Evolutionary conservation across 2,797 vertebrate species (phyloP), one percentile per base, ranked within the genome.

Genomic region (Oryzias dopingdopingensis): DNA sequence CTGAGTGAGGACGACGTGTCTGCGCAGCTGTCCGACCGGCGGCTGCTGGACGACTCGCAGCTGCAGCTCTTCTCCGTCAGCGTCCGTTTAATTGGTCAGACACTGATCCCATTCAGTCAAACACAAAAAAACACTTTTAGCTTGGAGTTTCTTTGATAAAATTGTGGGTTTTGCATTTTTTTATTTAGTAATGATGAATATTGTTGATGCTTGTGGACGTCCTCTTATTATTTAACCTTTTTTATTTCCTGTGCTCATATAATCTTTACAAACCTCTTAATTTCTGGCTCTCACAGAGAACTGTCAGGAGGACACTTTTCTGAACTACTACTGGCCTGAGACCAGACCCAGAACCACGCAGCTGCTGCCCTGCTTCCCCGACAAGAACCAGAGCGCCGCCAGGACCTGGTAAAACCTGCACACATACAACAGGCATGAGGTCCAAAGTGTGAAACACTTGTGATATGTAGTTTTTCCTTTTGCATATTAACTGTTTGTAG

Each of bases 341-440:
- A 93, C 79, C 56, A 46, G 65, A 56, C 94, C 95, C 0, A 90
- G 78, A 6, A 61, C 90, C 37, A 91, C 88, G 1, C 77, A 83
- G 51, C 56, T 7, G 50, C 80, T 90, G 13, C 81, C 85, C 2
- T 99, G 96, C 78, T 90, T 91, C 14, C 92, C 88, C 48, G 95
- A 93, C 77, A 90, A 91, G 50, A 90, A 91, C 41, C 90, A 91
- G 67, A 92, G 61, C 26, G 89, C 92, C 32, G 91, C 90, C 52
- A 91, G 96, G 70, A 94, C 77, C 49, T 99, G 97, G 96, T 99
- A 85, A 88, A 37, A 12, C 46, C 24, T 57, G 45, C 43, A 42
- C 41, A 51, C 45, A 64, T 37, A 52, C 45, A 42, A 43, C 42
- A n/a, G 1, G 7, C n/a, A n/a, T n/a, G 6, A 37, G 3, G 32